Percentiles rank a stretch among this genome's conserved stretches.
These are phyloP conservation scores for Amblyjoppa proteus DNA, from an alignment of 2,888 invertebrate species.

Conservation along the genomic window DNA sequence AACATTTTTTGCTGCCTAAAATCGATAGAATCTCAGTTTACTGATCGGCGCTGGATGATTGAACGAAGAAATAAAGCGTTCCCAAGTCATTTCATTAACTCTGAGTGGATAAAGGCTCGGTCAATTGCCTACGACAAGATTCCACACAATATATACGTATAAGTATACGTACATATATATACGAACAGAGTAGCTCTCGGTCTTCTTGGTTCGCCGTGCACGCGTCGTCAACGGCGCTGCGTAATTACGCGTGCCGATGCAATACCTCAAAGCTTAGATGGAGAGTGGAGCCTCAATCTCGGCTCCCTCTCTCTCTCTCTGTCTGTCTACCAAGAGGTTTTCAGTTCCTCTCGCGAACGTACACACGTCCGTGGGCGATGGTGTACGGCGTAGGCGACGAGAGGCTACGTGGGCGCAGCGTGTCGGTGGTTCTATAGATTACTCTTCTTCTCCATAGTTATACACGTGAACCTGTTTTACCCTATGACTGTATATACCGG, in stretches of 20 bases:
- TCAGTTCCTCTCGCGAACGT: constrained; percentile 10
- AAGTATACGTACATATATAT: constrained; percentile 14
- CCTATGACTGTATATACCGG: constrained; percentile 12
- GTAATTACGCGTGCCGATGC: constrained; percentile 64
- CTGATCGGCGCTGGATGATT: neutral
- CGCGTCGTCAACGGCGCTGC: constrained; percentile 50
- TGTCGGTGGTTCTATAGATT: constrained; percentile 37
- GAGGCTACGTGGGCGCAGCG: constrained; percentile 56
- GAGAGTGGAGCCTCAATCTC: constrained; percentile 58
- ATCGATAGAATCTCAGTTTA: neutral
- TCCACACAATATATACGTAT: constrained; percentile 1
- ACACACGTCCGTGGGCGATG: constrained; percentile 54
- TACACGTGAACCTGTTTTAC: constrained; percentile 9
- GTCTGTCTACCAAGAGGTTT: constrained; percentile 33
- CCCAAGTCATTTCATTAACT: constrained; percentile 25
- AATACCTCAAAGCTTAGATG: constrained; percentile 58
- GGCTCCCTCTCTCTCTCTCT: constrained; percentile 39
- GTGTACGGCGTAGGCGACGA: constrained; percentile 54
- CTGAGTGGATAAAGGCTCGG: constrained; percentile 26
- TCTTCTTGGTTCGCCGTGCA: constrained; percentile 41
- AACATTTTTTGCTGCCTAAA: no score
- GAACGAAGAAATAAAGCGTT: neutral
- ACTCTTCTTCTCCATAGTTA: constrained; percentile 39
- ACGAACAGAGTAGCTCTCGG: constrained; percentile 22
- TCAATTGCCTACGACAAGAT: constrained; percentile 47